phyloP scores from a whole-genome alignment of 2,797 vertebrate genomes.

The Poeciliopsis infans region DNA sequence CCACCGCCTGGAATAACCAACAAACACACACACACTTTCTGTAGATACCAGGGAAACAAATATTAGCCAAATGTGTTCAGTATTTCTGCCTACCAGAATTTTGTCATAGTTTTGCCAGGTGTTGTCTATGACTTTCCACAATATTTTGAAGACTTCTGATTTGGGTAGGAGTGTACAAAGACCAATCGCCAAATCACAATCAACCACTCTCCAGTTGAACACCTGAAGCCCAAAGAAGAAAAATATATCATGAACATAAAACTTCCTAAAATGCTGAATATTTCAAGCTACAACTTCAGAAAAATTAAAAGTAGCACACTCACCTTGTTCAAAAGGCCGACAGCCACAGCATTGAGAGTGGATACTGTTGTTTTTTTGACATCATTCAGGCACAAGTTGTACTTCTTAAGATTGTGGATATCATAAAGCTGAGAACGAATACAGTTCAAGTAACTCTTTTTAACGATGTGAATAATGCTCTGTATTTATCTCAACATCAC shows the following conservation, averaged over 20 bases:
- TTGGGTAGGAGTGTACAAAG: slow-evolving; percentile 90
- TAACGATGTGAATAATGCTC: not conserved
- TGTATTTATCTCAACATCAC: not conserved
- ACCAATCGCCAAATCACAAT: slow-evolving; percentile 89
- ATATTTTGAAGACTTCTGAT: slow-evolving; percentile 84
- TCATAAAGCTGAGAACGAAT: slow-evolving; percentile 78
- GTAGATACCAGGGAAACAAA: not conserved
- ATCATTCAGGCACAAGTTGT: slow-evolving; percentile 72
- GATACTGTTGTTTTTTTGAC: slow-evolving; percentile 78
- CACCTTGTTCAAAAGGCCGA: slow-evolving; percentile 73
- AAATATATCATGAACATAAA: not conserved
- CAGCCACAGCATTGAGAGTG: slow-evolving; percentile 76
- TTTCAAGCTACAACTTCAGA: not conserved
- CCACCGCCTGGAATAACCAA: slow-evolving; percentile 82
- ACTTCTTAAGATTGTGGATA: slow-evolving; percentile 72
- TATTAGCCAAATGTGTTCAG: not conserved
- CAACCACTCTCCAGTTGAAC: slow-evolving; percentile 91
- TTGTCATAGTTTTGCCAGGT: slow-evolving; percentile 96
- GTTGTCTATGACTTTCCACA: slow-evolving; percentile 93
- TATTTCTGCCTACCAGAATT: slow-evolving; percentile 82
- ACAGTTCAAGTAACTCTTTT: not conserved
- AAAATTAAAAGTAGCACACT: slow-evolving; percentile 24
- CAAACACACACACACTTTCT: not conserved
- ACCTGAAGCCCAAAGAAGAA: slow-evolving; percentile 78
- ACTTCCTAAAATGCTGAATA: not conserved